Evolutionary conservation across 92 coral and sea anemone genomes (phyloP), one percentile per base, ranked within the genome.

Genomic region (Diadumene lineata): DNA sequence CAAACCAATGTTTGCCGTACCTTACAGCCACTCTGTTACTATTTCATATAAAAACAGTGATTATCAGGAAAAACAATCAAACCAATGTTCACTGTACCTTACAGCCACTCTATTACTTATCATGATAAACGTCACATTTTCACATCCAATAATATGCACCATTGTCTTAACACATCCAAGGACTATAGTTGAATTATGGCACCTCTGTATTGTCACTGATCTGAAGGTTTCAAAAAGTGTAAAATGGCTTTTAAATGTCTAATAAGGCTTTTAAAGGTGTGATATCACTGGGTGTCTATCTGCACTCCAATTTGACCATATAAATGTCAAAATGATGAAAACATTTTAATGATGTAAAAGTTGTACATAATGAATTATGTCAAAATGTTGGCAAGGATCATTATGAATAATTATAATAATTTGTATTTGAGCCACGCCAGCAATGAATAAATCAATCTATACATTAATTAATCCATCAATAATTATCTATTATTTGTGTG

Each of bases 111-210:
- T 80, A 73, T 86, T 92, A 44, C 89, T 88, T 57, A 94, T 82
- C 11, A 88, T 86, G 64, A 88, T 79, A 70, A 94, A 89, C 0
- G 90, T 84, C 44, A 93, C 90, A 76, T 86, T 94, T 65, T 92
- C 92, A 85, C 98, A 94, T 21, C 97, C 98, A 75, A 94, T 86
- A 58, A 92, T 80, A 48, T 94, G 92, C 26, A 92, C 94, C 22
- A 87, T 82, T 56, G 97, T 88, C 79, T 89, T 85, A 11, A 92
- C 88, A 68, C 92, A 86, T 31, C 98, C 98, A 7, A 94, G 88
- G 43, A 94, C 98, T 13, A 94, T 92, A 6, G 97, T 94, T 7
- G 97, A 94, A 53, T 86, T 88, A 79, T 94, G 98, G 48, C 98
- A 94, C 56, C 89, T 94, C 73, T 91, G 94, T 2, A 94, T 74